These are phyloP conservation scores for Rana temporaria DNA, from an alignment of 2,113 vertebrate species.

Conservation along the genomic window DNA sequence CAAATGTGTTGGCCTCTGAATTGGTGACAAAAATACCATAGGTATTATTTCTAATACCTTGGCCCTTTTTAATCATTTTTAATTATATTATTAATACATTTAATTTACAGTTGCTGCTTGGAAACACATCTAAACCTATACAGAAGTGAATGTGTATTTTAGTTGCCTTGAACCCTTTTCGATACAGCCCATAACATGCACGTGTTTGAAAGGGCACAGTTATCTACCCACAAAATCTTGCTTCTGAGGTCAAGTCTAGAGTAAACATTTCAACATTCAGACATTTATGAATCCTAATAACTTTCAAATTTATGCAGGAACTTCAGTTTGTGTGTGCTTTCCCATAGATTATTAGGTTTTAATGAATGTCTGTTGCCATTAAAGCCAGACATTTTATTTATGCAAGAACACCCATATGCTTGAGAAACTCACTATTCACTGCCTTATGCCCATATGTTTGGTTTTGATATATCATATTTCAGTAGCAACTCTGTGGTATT, in stretches of 20 bases:
- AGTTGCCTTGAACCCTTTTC: neutral
- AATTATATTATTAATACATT: too few relatives aligned
- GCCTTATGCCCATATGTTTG: slow-evolving; percentile 61
- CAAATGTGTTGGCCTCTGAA: too few relatives aligned
- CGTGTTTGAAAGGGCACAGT: neutral
- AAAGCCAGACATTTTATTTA: slow-evolving; percentile 62
- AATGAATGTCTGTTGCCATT: slow-evolving; percentile 48
- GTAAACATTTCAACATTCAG: slow-evolving; percentile 23
- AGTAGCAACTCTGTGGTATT: slow-evolving; percentile 60
- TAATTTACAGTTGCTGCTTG: neutral
- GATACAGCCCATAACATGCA: neutral
- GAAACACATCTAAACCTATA: slow-evolving; percentile 14
- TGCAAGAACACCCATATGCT: slow-evolving; percentile 63
- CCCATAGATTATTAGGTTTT: slow-evolving; percentile 38
- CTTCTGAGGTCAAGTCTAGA: neutral
- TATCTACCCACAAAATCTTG: slow-evolving; percentile 8
- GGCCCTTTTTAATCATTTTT: too few relatives aligned
- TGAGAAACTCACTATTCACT: slow-evolving; percentile 58
- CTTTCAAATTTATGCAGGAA: slow-evolving; percentile 25
- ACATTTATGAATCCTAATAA: slow-evolving; percentile 36
- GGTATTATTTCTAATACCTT: too few relatives aligned
- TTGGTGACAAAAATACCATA: too few relatives aligned
- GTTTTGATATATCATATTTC: slow-evolving; percentile 61
- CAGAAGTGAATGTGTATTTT: neutral
- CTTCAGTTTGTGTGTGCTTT: slow-evolving; percentile 5